phyloP scores from a whole-genome alignment of 2,888 invertebrate genomes.

The Leptinotarsa tumamoca region DNA sequence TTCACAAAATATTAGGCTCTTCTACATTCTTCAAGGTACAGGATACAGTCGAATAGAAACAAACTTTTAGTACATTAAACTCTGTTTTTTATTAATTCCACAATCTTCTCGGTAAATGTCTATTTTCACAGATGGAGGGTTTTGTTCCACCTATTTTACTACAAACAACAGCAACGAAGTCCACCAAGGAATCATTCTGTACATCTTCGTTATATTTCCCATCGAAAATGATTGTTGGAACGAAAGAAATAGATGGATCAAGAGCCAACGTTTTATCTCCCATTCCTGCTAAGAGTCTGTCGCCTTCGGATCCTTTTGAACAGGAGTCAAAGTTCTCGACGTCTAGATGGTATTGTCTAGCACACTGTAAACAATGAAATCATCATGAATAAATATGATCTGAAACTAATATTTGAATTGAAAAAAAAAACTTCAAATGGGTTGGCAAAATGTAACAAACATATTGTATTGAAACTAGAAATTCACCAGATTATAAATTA shows the following conservation, averaged over 20 bases:
- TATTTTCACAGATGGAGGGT: constrained; percentile 43
- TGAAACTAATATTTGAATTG: too few relatives aligned
- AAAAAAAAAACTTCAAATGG: too few relatives aligned
- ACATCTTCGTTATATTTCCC: constrained; percentile 51
- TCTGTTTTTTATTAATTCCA: background rate
- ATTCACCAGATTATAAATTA: too few relatives aligned
- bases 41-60: background rate
- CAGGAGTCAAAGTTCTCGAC: constrained; percentile 31
- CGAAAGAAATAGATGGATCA: constrained; percentile 58
- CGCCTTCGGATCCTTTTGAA: constrained; percentile 32
- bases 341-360: constrained; percentile 31
- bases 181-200: constrained; percentile 44
- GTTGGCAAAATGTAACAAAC: too few relatives aligned
- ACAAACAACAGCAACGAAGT: constrained; percentile 52
- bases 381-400: too few relatives aligned
- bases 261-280: constrained; percentile 53
- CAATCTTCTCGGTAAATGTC: constrained; percentile 23
- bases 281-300: constrained; percentile 36
- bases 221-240: constrained; percentile 66
- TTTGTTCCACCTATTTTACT: constrained; percentile 34
- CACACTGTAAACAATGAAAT: constrained; percentile 37
- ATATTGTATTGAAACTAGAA: too few relatives aligned
- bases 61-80: background rate
- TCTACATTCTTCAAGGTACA: too few relatives aligned
- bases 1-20: too few relatives aligned